These are phyloP conservation scores for Montipora efflorescens DNA, from an alignment of 64 coral and sea anemone genomes.

Conservation along the genomic window DNA sequence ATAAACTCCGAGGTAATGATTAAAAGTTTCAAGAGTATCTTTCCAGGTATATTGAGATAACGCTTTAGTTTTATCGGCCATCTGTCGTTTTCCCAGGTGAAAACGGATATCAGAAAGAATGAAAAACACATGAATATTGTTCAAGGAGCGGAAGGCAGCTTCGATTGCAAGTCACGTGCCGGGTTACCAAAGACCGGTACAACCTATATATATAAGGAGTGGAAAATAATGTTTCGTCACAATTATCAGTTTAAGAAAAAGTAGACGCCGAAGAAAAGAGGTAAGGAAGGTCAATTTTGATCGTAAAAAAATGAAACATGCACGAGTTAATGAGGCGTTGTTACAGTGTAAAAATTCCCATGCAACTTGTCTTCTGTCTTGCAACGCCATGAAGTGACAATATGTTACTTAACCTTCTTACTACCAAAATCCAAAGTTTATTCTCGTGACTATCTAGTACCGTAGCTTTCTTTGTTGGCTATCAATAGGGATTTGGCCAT, in stretches of 20 bases:
- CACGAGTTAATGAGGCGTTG: no score
- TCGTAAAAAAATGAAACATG: no score
- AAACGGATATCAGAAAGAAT: neutral
- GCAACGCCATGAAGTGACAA: no score
- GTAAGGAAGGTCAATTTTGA: neutral
- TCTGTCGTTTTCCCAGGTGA: slow-evolving; percentile 42
- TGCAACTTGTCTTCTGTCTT: no score
- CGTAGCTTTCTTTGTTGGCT: no score
- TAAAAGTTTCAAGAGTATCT: neutral
- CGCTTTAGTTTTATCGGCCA: slow-evolving; percentile 14
- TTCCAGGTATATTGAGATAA: no score
- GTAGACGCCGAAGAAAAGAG: neutral
- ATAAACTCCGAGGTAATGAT: no score
- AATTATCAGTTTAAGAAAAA: neutral
- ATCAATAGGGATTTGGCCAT: no score
- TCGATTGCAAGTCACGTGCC: neutral
- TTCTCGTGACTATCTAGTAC: no score
- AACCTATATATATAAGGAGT: neutral
- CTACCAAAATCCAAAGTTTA: no score
- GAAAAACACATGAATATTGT: neutral
- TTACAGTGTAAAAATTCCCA: no score
- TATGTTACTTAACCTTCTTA: no score
- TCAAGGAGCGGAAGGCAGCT: neutral
- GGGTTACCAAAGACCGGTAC: neutral
- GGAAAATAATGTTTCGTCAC: neutral